A percentile compares a stretch with the other conserved stretches of the same genome.
Evolutionary conservation across 2,888 invertebrate species (phyloP).

Genomic region (Ichneumon xanthorius): DNA sequence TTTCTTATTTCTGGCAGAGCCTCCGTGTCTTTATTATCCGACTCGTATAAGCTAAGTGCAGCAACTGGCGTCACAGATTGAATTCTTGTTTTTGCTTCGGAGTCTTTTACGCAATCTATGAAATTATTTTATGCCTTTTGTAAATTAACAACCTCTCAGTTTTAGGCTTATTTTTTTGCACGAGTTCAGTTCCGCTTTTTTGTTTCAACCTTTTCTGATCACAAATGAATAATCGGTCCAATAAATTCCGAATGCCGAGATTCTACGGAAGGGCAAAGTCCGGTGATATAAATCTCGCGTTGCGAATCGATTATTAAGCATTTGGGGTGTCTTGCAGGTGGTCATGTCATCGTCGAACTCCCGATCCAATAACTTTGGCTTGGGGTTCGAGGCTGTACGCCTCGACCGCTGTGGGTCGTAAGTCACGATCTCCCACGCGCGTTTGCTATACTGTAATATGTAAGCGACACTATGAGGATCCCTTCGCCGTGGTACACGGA

Average conservation of each 20-base stretch:
- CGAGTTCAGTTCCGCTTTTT: background rate
- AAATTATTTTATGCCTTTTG: background rate
- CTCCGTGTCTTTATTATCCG: constrained; percentile 15
- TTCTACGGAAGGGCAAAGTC: constrained; percentile 58
- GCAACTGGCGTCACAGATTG: background rate
- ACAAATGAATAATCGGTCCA: constrained; percentile 40
- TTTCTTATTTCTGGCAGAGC: constrained; percentile 74
- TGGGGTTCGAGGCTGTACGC: constrained; percentile 65
- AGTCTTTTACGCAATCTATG: background rate
- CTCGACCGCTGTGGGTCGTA: constrained; percentile 74
- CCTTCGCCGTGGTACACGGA: constrained; percentile 56
- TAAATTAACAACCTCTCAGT: background rate
- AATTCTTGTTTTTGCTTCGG: background rate
- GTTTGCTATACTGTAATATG: constrained; percentile 73
- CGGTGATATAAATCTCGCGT: constrained; percentile 63
- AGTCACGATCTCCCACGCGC: constrained; percentile 79
- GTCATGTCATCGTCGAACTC: constrained; percentile 77
- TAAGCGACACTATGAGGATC: constrained; percentile 68
- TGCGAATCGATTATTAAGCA: constrained; percentile 70
- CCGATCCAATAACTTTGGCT: constrained; percentile 78
- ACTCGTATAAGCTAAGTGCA: background rate
- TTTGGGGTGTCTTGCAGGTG: constrained; percentile 68
- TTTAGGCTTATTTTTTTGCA: background rate
- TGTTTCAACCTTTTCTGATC: constrained; percentile 22
- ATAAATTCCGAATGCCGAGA: constrained; percentile 58